Percentiles rank a stretch among this genome's conserved stretches.
phyloP scores from a whole-genome alignment of 2,888 invertebrate genomes.

The Trichacis sp. region DNA sequence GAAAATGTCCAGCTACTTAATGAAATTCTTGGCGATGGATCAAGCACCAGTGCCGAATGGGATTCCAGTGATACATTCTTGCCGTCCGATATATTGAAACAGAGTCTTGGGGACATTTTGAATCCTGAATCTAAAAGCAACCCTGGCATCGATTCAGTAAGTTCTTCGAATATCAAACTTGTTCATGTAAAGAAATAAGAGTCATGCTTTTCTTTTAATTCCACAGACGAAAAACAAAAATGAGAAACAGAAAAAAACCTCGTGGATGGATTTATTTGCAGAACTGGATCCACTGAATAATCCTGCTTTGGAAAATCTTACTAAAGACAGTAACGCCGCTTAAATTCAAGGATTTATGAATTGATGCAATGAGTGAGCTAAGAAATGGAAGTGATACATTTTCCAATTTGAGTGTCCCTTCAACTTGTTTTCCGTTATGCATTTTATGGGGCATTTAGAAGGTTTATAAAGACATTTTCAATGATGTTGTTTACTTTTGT shows the following conservation, averaged over 20 bases:
- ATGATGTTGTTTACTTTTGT: not conserved
- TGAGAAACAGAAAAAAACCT: constrained; percentile 69
- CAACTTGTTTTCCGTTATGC: not conserved
- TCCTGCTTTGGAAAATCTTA: constrained; percentile 74
- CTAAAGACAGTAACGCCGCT: constrained; percentile 60
- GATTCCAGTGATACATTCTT: constrained; percentile 60
- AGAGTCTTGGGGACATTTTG: constrained; percentile 60
- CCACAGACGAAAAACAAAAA: constrained; percentile 52
- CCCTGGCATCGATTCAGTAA: constrained; percentile 46
- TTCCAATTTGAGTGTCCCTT: too few relatives aligned
- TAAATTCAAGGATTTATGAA: too few relatives aligned
- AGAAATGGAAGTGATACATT: too few relatives aligned
- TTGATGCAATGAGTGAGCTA: too few relatives aligned
- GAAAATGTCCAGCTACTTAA: constrained; percentile 59
- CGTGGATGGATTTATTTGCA: constrained; percentile 92
- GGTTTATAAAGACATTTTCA: not conserved
- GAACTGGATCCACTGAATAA: constrained; percentile 93
- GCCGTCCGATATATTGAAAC: constrained; percentile 62
- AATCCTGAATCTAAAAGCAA: constrained; percentile 19
- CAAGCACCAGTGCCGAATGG: constrained; percentile 53
- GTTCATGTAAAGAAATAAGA: too few relatives aligned
- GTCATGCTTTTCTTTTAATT: too few relatives aligned
- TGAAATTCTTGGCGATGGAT: constrained; percentile 54
- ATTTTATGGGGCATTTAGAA: not conserved
- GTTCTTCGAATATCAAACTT: constrained; percentile 13